These are phyloP conservation scores for Drosophila persimilis DNA, from an alignment of 1,140 invertebrate species.

Conservation along the genomic window DNA sequence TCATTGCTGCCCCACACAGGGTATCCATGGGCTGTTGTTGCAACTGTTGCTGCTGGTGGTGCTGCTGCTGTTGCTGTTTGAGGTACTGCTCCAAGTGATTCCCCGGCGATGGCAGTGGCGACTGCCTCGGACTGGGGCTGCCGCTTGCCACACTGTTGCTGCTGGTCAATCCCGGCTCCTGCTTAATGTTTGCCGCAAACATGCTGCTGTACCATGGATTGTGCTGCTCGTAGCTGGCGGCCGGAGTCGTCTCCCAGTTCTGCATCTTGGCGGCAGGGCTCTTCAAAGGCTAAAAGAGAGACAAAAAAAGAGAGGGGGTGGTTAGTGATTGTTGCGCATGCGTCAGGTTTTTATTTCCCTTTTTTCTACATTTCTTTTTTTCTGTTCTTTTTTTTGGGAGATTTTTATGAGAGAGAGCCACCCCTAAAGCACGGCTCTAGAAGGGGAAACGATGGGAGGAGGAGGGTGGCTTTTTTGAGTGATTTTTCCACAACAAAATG, in stretches of 20 bases:
- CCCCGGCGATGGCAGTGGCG: constrained; percentile 52
- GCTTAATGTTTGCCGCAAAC: constrained; percentile 75
- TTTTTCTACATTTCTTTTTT: constrained; percentile 28
- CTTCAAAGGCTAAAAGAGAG: constrained; percentile 6
- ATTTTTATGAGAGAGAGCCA: constrained; percentile 48
- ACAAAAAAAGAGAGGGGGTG: constrained; percentile 12
- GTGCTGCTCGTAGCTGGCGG: constrained; percentile 78
- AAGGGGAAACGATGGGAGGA: too few relatives aligned
- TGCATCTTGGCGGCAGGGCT: constrained; percentile 73
- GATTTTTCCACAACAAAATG: constrained; percentile 58
- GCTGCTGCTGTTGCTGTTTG: constrained; percentile 65
- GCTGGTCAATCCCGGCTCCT: constrained; percentile 63
- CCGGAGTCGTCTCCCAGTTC: constrained; percentile 80
- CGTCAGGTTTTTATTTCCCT: constrained; percentile 56
- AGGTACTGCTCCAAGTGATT: constrained; percentile 73
- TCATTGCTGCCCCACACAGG: constrained; percentile 68
- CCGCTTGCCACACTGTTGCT: constrained; percentile 54
- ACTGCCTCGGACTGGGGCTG: constrained; percentile 54
- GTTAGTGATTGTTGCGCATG: constrained; percentile 61
- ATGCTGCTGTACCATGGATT: constrained; percentile 80
- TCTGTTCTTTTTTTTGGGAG: constrained; percentile 48
- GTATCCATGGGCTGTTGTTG: constrained; percentile 70
- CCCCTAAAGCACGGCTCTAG: constrained; percentile 47
- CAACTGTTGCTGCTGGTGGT: constrained; percentile 42
- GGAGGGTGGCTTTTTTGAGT: constrained; percentile 57